Percentiles rank a stretch among this genome's conserved stretches.
Evolutionary conservation across 2,113 vertebrate species (phyloP).

Genomic region (Pheucticus melanocephalus): DNA sequence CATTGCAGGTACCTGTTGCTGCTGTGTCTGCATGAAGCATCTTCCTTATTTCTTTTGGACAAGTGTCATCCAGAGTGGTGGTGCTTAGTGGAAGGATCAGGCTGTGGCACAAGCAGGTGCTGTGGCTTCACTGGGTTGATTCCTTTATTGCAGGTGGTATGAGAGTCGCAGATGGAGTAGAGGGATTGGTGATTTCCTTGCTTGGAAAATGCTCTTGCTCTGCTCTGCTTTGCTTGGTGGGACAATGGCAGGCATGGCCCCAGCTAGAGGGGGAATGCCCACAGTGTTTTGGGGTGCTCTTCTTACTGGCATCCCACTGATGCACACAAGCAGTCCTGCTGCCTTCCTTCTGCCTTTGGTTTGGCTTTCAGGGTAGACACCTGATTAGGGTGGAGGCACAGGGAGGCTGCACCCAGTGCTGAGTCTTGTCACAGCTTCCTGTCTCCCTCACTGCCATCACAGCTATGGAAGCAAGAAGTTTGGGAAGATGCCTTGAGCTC

Average conservation of each 20-base stretch:
- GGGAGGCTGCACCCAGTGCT: neutral
- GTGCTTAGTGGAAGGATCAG: neutral
- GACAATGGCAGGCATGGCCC: neutral
- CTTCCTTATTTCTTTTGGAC: neutral
- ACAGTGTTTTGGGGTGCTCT: neutral
- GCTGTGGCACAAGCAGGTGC: neutral
- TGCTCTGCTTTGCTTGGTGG: neutral
- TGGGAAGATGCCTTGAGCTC: neutral
- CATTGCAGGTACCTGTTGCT: neutral
- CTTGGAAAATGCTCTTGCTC: neutral
- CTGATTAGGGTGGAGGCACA: neutral
- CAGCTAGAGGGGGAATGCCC: neutral
- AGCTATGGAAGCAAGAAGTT: neutral
- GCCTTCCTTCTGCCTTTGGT: neutral
- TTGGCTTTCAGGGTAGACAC: neutral
- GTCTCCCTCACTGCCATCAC: neutral
- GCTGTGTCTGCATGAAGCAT: neutral
- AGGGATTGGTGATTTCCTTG: neutral
- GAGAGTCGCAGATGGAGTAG: neutral
- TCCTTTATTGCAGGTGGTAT: neutral
- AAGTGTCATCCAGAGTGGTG: neutral
- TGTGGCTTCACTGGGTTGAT: neutral
- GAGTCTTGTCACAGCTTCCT: neutral
- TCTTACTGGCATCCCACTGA: neutral
- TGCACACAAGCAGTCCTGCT: neutral